Base-by-base conservation (phyloP, 2,888 invertebrate species). In the Tillus elongatus region DNA sequence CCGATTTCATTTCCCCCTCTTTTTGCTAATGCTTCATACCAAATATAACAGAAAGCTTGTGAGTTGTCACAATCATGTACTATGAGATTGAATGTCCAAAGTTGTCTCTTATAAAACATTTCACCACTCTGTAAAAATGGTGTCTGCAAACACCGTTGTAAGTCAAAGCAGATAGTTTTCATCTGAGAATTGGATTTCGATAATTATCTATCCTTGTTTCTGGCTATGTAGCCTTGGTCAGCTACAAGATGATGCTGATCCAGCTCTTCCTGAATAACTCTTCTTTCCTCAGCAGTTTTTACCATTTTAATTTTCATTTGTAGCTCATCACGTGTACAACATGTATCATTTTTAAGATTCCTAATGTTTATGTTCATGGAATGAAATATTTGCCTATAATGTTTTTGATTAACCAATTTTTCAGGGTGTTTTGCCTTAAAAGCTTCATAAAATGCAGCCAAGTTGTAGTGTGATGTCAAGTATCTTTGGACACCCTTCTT, bases 71-170 rank as follows among this genome's bases (percentile, higher is more conserved):
- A 28, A n/a, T 28, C 28, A n/a, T 6, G 28, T n/a, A 28, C n/a
- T n/a, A n/a, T n/a, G n/a, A n/a, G n/a, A n/a, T n/a, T n/a, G n/a
- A n/a, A n/a, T n/a, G n/a, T n/a, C n/a, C n/a, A n/a, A n/a, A n/a
- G n/a, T n/a, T n/a, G n/a, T n/a, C n/a, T n/a, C n/a, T n/a, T n/a
- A n/a, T 28, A 28, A 28, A 28, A 28, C 4, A 28, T 3, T 12
- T 10, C 28, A 4, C 10, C n/a, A 3, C 3, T 28, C 4, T 3
- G n/a, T n/a, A 28, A n/a, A 28, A 10, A 6, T 3, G n/a, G 28
- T 3, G 28, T 28, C 3, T n/a, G 28, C 28, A 28, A 12, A n/a
- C 28, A 28, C n/a, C 11, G 28, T 12, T 28, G 28, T 3, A 28
- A n/a, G 11, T 28, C 10, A 10, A 12, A 10, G n/a, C n/a, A n/a